Evolutionary conservation across 2,888 invertebrate species (phyloP).

Genomic region (Galeopsomyia nigrocyanea): DNA sequence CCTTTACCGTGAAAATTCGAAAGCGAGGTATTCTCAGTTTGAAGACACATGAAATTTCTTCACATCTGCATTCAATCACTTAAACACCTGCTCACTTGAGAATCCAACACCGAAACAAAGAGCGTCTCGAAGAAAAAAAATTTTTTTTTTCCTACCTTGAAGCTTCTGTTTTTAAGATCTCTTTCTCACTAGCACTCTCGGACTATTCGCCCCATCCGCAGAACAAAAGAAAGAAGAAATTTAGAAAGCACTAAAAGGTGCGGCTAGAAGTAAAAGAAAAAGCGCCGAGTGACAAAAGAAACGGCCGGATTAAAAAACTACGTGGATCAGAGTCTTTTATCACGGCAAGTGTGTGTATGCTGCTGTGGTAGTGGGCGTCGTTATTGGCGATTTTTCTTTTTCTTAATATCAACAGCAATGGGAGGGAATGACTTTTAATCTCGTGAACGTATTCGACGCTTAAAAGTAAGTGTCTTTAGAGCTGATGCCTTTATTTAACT

Average conservation of each 20-base stretch:
- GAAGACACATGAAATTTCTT: background rate
- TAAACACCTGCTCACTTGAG: constrained; percentile 34
- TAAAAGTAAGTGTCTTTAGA: constrained; percentile 23
- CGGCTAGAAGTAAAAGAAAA: background rate
- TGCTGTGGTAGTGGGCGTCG: constrained; percentile 8
- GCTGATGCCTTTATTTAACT: constrained; percentile 18
- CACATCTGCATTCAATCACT: background rate
- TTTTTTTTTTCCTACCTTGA: constrained; percentile 19
- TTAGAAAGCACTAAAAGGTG: constrained; percentile 32
- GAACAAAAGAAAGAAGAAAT: constrained; percentile 26
- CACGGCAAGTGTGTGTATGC: constrained; percentile 20
- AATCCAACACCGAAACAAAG: constrained; percentile 11
- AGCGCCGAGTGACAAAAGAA: constrained; percentile 34
- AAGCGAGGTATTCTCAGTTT: no score
- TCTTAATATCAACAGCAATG: constrained; percentile 36
- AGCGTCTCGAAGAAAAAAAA: constrained; percentile 2
- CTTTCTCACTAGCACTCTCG: background rate
- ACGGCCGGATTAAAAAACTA: constrained; percentile 41
- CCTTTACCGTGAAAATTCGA: background rate
- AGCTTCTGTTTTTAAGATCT: background rate
- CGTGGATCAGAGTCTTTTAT: constrained; percentile 33
- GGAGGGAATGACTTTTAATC: constrained; percentile 40
- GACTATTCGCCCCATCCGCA: constrained; percentile 15
- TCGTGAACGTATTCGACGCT: constrained; percentile 29
- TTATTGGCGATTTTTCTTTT: constrained; percentile 38